Conservation (phyloP, 2,113 vertebrate species). For the Indicator indicator region DNA sequence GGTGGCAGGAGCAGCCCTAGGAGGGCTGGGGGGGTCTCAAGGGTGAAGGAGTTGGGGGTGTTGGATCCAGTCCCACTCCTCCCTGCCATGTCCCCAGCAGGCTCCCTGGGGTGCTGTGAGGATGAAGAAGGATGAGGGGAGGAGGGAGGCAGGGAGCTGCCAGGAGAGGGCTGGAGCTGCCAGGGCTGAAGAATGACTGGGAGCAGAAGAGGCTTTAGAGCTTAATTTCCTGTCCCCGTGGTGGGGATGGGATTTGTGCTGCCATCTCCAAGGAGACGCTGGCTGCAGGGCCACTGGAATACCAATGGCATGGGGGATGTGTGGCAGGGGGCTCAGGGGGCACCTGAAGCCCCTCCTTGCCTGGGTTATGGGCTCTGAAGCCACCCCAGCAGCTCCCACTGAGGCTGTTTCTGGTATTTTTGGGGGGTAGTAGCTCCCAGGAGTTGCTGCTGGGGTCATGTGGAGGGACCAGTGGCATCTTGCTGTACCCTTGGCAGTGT, state of each 20-base stretch:
- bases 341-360: neutral
- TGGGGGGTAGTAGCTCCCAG: neutral
- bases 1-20: neutral
- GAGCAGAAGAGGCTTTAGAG: slow-evolving; percentile 68
- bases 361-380: rapidly evolving
- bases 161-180: neutral
- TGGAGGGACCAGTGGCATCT: neutral
- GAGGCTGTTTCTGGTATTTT: rapidly evolving
- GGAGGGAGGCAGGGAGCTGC: neutral
- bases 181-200: slow-evolving; percentile 41
- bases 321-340: neutral
- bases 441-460: neutral
- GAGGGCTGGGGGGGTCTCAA: neutral
- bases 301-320: neutral
- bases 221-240: slow-evolving; percentile 66
- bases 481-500: neutral
- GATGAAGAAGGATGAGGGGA: neutral
- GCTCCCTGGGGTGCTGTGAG: neutral
- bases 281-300: neutral
- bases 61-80: rapidly evolving
- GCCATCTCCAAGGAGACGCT: slow-evolving; percentile 64
- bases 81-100: neutral
- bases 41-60: neutral
- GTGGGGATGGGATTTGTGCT: slow-evolving; percentile 48
- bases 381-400: rapidly evolving